Evolutionary conservation across 1,140 invertebrate species (phyloP), one percentile per base, ranked within the genome.

Genomic region (Gonioctena quinquepunctata): DNA sequence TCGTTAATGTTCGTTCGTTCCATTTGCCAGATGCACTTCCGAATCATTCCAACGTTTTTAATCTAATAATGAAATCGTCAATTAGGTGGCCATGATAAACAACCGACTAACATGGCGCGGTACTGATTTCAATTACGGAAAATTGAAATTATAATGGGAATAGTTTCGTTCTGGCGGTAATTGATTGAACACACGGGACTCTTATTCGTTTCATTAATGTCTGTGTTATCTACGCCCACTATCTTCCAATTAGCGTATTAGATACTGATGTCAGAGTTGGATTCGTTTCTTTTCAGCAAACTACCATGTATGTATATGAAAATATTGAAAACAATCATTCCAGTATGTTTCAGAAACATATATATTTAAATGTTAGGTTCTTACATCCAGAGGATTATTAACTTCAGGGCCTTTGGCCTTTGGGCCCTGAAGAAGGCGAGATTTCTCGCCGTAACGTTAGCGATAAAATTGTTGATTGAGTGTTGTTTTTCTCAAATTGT

Each of bases 41-140:
- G 49, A 70, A 73, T 70, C 70, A 68, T 72, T 42, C 73, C 61
- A 25, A 67, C 68, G 70, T 72, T 76, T 76, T 76, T 73, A 76
- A 76, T 76, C 74, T 71, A 73, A 76, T 76, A 73, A 76, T 73
- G 74, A 73, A 76, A 70, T 76, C 74, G 74, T 76, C 74, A 73
- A 76, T 76, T 76, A 76, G 71, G 68, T 66, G 65, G 48, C 62
- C 54, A 65, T 73, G 74, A 76, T 73, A 73, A 73, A 76, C 73
- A 76, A 72, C 70, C 64, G 61, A 16, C 62, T 56, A 73, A 73
- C 64, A 54, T 70, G 61, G 54, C 23, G 25, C 13, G 25, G 57
- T 66, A 69, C 63, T 74, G 73, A 71, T 74, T 75, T 68, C 73
- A 72, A 75, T 75, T 72, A 75, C 49, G 73, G 68, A 75, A 75